These are phyloP conservation scores for Drosophila obscura DNA, from an alignment of 1,140 invertebrate genomes.

Conservation along the genomic window DNA sequence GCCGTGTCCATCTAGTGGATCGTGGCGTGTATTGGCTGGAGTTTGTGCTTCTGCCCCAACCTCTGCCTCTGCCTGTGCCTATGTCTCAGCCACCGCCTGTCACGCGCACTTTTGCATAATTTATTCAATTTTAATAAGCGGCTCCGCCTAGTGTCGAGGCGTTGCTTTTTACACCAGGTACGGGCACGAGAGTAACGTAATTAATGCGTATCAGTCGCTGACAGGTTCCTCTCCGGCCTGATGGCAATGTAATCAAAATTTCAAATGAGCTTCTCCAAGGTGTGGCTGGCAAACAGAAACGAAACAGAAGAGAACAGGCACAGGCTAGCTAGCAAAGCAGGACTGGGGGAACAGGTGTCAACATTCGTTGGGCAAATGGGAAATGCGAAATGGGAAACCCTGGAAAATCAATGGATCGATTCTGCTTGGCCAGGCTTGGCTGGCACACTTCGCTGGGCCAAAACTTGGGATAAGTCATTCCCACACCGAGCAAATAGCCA, in stretches of 20 bases:
- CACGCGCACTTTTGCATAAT: constrained; percentile 73
- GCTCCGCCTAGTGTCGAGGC: constrained; percentile 36
- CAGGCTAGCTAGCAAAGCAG: neutral
- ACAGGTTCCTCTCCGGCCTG: constrained; percentile 56
- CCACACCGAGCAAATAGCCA: constrained; percentile 50
- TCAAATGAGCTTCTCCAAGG: constrained; percentile 59
- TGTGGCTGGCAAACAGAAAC: constrained; percentile 15
- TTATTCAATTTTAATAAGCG: constrained; percentile 81
- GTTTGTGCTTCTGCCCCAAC: neutral
- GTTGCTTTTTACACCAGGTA: constrained; percentile 61
- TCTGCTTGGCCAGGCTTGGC: constrained; percentile 29
- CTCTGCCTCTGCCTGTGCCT: no score
- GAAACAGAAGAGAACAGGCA: no score
- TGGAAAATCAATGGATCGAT: constrained; percentile 55
- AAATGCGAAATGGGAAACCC: constrained; percentile 2
- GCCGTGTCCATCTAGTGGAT: constrained; percentile 55
- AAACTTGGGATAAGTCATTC: constrained; percentile 42
- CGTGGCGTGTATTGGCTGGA: constrained; percentile 17
- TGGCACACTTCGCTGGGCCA: constrained; percentile 48
- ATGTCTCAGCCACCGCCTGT: constrained; percentile 28
- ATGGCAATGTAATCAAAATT: constrained; percentile 73
- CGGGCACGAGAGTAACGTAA: constrained; percentile 34
- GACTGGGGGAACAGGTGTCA: constrained; percentile 3
- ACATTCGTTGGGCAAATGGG: neutral
- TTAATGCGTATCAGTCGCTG: constrained; percentile 71